These are phyloP conservation scores for Prosapia bicincta DNA, from an alignment of 2,888 invertebrate genomes.

Conservation along the genomic window DNA sequence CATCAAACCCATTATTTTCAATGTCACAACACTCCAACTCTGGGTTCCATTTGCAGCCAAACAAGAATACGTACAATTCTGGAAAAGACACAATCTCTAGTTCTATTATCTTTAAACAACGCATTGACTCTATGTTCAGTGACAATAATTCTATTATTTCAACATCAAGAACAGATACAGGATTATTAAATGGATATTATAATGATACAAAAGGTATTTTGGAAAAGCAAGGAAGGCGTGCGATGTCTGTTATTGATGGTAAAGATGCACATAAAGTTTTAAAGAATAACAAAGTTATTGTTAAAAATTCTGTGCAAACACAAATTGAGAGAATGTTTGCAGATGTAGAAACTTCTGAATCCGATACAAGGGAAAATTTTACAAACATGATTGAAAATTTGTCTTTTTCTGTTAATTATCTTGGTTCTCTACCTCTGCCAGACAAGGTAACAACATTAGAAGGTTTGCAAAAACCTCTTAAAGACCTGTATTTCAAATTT, in stretches of 20 bases:
- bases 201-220: constrained; percentile 42
- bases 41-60: constrained; percentile 16
- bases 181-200: constrained; percentile 29
- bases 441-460: constrained; percentile 72
- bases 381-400: background rate
- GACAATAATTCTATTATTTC: constrained; percentile 58
- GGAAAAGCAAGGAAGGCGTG: constrained; percentile 41
- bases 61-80: constrained; percentile 3
- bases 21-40: background rate
- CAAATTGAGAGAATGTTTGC: constrained; percentile 83
- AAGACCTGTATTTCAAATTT: constrained; percentile 58
- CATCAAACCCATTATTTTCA: background rate
- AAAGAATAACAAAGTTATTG: constrained; percentile 11
- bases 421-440: constrained; percentile 74
- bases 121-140: constrained; percentile 84
- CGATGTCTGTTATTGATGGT: constrained; percentile 34
- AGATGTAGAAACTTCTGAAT: constrained; percentile 36
- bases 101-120: constrained; percentile 60
- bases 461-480: constrained; percentile 76
- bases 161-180: constrained; percentile 43
- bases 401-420: constrained; percentile 62
- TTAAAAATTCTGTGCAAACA: constrained; percentile 72
- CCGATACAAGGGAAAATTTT: background rate
- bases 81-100: constrained; percentile 17
- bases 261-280: constrained; percentile 12